Percentiles rank a stretch among this genome's conserved stretches.
Conservation (phyloP, 2,113 vertebrate genomes). For the Oryzias woworae region DNA sequence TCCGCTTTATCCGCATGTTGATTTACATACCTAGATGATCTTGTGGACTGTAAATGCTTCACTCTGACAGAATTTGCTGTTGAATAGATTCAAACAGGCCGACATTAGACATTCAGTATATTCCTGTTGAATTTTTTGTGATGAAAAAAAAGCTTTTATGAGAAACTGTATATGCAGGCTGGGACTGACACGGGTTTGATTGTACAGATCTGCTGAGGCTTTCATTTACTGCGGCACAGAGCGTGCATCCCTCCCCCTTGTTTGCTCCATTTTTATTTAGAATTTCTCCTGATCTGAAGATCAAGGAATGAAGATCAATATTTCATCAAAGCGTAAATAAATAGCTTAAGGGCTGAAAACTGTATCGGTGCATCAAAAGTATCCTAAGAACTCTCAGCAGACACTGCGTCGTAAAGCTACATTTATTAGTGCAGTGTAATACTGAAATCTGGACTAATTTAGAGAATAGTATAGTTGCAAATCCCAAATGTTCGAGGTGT, state of each 20-base stretch:
- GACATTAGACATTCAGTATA: conserved; percentile 15
- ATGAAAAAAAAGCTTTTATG: conserved; percentile 34
- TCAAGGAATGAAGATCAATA: conserved; percentile 57
- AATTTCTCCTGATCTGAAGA: conserved; percentile 41
- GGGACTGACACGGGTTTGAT: conserved; percentile 49
- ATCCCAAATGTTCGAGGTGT: conserved; percentile 8
- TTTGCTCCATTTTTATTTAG: conserved; percentile 42
- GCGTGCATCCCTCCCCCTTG: conserved; percentile 23
- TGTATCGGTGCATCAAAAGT: conserved; percentile 34
- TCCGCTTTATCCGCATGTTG: not conserved
- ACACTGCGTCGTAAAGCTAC: conserved; percentile 28
- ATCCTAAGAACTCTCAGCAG: conserved; percentile 34
- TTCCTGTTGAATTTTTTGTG: conserved; percentile 25
- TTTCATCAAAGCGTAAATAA: conserved; percentile 57
- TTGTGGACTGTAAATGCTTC: conserved; percentile 25
- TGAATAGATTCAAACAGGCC: conserved; percentile 18
- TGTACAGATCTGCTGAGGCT: conserved; percentile 51
- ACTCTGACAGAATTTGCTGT: conserved; percentile 12
- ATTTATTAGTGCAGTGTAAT: conserved; percentile 10
- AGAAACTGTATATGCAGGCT: conserved; percentile 21
- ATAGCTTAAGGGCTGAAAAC: conserved; percentile 61
- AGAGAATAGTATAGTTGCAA: not conserved
- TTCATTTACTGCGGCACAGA: conserved; percentile 31
- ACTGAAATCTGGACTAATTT: conserved; percentile 21
- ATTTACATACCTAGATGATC: conserved; percentile 21